A percentile compares a stretch with the other conserved stretches of the same genome.
Evolutionary conservation across 1,140 invertebrate genomes (phyloP).

Genomic region (Chrysopa pallens): DNA sequence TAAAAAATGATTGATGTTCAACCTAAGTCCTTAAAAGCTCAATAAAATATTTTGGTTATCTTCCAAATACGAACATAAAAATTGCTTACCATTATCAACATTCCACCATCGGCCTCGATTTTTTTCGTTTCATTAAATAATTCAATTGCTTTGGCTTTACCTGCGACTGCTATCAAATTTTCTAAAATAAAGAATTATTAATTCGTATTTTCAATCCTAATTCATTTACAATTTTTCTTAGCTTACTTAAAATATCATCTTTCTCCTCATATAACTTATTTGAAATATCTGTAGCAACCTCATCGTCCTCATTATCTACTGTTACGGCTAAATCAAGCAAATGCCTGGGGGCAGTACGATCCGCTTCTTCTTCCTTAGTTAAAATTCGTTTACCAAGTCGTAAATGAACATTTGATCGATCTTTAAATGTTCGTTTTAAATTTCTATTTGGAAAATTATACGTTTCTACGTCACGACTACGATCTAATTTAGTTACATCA

Average conservation of each 20-base stretch:
- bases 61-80: no score
- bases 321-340: slow-evolving; percentile 31
- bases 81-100: slow-evolving; percentile 51
- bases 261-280: slow-evolving; percentile 51
- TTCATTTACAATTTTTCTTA: background rate
- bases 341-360: slow-evolving; percentile 24
- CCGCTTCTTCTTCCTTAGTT: slow-evolving; percentile 25
- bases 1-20: no score
- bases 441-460: slow-evolving; percentile 29
- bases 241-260: slow-evolving; percentile 47
- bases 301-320: slow-evolving; percentile 28
- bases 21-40: no score
- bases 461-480: slow-evolving; percentile 36
- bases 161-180: slow-evolving; percentile 49
- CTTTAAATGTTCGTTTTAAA: slow-evolving; percentile 36
- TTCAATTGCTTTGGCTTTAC: slow-evolving; percentile 52
- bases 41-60: no score
- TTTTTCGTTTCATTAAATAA: slow-evolving; percentile 60
- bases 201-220: slow-evolving; percentile 3
- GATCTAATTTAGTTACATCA: slow-evolving; percentile 31
- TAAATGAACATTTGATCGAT: slow-evolving; percentile 36
- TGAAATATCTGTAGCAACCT: slow-evolving; percentile 47
- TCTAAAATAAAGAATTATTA: slow-evolving; percentile 29
- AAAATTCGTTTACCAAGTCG: slow-evolving; percentile 28
- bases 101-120: slow-evolving; percentile 63